These are phyloP conservation scores for Ischnura elegans DNA, from an alignment of 2,888 invertebrate genomes.

Conservation along the genomic window DNA sequence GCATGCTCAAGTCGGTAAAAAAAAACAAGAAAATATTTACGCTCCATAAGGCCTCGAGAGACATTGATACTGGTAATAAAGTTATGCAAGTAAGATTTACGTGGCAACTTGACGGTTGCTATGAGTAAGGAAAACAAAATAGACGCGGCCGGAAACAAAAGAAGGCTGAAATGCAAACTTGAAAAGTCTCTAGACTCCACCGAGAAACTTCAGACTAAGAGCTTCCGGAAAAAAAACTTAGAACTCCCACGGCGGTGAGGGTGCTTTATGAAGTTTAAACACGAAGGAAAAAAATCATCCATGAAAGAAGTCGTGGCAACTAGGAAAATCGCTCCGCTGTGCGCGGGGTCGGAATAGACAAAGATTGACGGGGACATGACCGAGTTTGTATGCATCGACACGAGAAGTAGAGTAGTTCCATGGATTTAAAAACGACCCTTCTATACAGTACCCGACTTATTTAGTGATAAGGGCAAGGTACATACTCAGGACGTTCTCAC, in stretches of 20 bases:
- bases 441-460: no score
- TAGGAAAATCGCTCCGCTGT: neutral
- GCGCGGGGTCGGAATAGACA: neutral
- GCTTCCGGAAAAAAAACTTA: neutral
- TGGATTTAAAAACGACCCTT: no score
- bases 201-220: neutral
- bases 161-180: constrained; percentile 17
- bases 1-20: neutral
- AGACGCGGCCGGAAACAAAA: neutral
- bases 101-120: neutral
- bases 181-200: neutral
- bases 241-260: neutral
- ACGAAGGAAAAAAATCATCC: neutral
- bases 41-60: neutral
- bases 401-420: no score
- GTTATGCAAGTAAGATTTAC: neutral
- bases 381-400: neutral
- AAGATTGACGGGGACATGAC: neutral
- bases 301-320: neutral
- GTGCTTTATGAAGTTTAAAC: neutral
- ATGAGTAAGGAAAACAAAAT: neutral
- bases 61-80: neutral
- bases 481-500: no score
- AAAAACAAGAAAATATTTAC: neutral
- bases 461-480: no score